These are phyloP conservation scores for Acromyrmex charruanus DNA, from an alignment of 1,140 invertebrate species.

Conservation along the genomic window DNA sequence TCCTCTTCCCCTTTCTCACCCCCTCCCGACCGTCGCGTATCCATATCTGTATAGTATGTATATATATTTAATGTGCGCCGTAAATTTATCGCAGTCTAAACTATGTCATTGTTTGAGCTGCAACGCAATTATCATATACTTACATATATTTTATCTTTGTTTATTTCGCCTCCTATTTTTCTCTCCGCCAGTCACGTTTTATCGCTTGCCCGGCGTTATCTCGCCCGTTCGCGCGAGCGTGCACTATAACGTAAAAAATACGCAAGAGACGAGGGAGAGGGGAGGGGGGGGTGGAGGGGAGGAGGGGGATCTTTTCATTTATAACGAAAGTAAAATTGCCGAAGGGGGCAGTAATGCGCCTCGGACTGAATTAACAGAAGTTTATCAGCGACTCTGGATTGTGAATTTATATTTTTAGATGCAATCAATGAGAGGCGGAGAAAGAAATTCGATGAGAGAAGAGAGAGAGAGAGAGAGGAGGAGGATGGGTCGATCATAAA, in stretches of 20 bases:
- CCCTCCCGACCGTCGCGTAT: background rate
- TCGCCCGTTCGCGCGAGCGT: slow-evolving; percentile 38
- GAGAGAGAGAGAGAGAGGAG: background rate
- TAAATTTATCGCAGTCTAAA: slow-evolving; percentile 48
- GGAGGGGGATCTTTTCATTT: background rate
- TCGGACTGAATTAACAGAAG: slow-evolving; percentile 37
- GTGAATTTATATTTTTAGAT: slow-evolving; percentile 35
- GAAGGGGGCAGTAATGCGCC: slow-evolving; percentile 20
- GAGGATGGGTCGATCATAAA: slow-evolving; percentile 27
- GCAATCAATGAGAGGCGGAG: slow-evolving; percentile 8
- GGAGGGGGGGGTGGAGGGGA: background rate
- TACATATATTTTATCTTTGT: slow-evolving; percentile 61
- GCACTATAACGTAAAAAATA: slow-evolving; percentile 48
- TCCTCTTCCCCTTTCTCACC: background rate
- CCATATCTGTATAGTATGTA: slow-evolving; percentile 12
- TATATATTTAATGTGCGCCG: slow-evolving; percentile 40
- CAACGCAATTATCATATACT: slow-evolving; percentile 62
- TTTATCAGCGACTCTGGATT: background rate
- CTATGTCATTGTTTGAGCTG: slow-evolving; percentile 60
- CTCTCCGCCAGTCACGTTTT: slow-evolving; percentile 41
- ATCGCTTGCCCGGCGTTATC: slow-evolving; percentile 45
- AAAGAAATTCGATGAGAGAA: background rate
- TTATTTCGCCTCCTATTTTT: slow-evolving; percentile 58
- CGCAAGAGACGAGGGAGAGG: background rate
- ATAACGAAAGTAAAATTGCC: slow-evolving; percentile 20